Percentiles rank a stretch among this genome's conserved stretches.
Evolutionary conservation across 2,797 vertebrate genomes (phyloP).

Genomic region (Emys orbicularis): DNA sequence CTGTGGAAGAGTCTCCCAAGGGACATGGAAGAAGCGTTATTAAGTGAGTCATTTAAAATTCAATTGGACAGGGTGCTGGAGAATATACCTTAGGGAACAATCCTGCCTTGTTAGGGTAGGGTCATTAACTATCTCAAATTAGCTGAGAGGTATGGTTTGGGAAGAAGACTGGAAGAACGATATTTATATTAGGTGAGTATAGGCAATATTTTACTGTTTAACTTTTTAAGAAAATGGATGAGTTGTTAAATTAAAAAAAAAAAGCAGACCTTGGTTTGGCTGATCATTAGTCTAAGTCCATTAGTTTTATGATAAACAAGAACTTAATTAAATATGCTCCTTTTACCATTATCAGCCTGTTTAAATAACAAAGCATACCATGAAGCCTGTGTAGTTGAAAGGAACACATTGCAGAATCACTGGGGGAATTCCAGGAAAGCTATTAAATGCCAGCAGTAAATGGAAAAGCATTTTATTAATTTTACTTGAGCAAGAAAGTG

Average conservation of each 20-base stretch:
- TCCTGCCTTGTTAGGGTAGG: slow-evolving; percentile 11
- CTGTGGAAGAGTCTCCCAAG: background rate
- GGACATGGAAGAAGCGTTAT: background rate
- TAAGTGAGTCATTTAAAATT: background rate
- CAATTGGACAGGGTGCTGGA: background rate
- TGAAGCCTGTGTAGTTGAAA: slow-evolving; percentile 24
- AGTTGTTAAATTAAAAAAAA: background rate
- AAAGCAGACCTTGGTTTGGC: background rate
- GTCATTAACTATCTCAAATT: slow-evolving; percentile 43
- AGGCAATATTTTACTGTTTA: slow-evolving; percentile 44
- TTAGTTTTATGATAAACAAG: slow-evolving; percentile 74
- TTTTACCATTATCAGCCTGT: slow-evolving; percentile 47
- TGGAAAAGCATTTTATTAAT: slow-evolving; percentile 38
- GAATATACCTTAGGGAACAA: background rate
- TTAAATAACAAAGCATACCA: slow-evolving; percentile 60
- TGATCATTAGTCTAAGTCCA: slow-evolving; percentile 70
- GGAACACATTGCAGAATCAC: slow-evolving; percentile 2
- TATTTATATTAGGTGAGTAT: slow-evolving; percentile 39
- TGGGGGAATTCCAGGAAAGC: slow-evolving; percentile 41
- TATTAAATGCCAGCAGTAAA: slow-evolving; percentile 40
- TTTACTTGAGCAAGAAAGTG: slow-evolving; percentile 19
- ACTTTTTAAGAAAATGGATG: background rate
- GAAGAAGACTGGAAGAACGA: slow-evolving; percentile 39
- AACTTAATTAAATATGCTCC: slow-evolving; percentile 69
- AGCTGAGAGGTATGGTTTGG: slow-evolving; percentile 43